Conservation (phyloP, 1,140 invertebrate genomes). For the Diabrotica virgifera region DNA sequence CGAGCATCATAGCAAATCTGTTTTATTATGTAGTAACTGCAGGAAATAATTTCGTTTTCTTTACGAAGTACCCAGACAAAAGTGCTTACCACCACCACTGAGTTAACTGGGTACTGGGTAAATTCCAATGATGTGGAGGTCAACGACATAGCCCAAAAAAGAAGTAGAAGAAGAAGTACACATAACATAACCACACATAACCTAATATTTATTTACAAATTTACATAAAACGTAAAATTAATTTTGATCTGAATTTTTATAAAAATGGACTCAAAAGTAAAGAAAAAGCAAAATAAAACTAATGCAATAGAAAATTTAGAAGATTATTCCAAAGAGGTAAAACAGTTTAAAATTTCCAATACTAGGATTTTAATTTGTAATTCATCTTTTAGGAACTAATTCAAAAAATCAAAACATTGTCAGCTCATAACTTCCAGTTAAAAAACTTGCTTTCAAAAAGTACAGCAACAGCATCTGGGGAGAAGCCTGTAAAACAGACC, state of each 20-base stretch:
- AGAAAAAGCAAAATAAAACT: slow-evolving; percentile 21
- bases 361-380: slow-evolving; percentile 7
- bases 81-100: too few relatives aligned
- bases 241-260: neutral
- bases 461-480: slow-evolving; percentile 34
- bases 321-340: slow-evolving; percentile 28
- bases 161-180: too few relatives aligned
- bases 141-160: too few relatives aligned
- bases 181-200: neutral
- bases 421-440: slow-evolving; percentile 62
- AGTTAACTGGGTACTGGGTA: too few relatives aligned
- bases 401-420: slow-evolving; percentile 58
- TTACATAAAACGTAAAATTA: too few relatives aligned
- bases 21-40: too few relatives aligned
- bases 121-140: too few relatives aligned
- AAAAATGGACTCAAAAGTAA: slow-evolving; percentile 24
- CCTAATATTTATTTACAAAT: too few relatives aligned
- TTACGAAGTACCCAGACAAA: too few relatives aligned
- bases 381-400: slow-evolving; percentile 55
- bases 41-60: too few relatives aligned
- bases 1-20: too few relatives aligned
- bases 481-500: slow-evolving; percentile 34
- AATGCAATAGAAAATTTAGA: slow-evolving; percentile 23
- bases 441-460: slow-evolving; percentile 56
- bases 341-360: neutral